Conservation (phyloP, 2,888 invertebrate species). For the Cyaniris semiargus region DNA sequence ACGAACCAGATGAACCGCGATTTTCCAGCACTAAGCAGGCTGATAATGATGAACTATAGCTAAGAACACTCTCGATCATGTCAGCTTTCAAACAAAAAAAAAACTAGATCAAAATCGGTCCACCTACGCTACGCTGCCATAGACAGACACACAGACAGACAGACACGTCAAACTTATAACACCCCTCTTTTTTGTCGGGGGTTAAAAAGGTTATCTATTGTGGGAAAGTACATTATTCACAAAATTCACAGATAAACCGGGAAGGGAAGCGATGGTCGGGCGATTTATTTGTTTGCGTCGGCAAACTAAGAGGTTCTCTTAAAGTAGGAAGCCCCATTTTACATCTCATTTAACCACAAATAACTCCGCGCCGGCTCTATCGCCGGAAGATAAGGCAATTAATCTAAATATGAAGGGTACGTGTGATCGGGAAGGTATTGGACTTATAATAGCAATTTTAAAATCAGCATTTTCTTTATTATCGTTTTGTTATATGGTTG, state of each 20-base stretch:
- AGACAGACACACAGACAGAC: no score
- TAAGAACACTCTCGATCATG: no score
- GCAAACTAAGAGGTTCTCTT: slow-evolving; percentile 56
- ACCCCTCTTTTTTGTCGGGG: no score
- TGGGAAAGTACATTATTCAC: slow-evolving; percentile 35
- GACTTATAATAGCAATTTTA: not conserved
- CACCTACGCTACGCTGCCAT: no score
- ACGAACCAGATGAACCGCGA: no score
- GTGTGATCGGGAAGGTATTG: slow-evolving; percentile 34
- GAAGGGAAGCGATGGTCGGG: slow-evolving; percentile 48
- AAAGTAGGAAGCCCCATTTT: slow-evolving; percentile 60
- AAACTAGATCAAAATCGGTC: no score
- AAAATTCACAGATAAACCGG: slow-evolving; percentile 39
- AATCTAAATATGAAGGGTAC: slow-evolving; percentile 34
- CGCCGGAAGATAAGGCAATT: slow-evolving; percentile 26
- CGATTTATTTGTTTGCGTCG: slow-evolving; percentile 60
- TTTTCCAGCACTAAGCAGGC: no score
- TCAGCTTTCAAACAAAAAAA: no score
- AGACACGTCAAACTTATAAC: no score
- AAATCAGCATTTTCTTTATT: not conserved
- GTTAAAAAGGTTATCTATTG: slow-evolving; percentile 31
- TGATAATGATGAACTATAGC: no score
- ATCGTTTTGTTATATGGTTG: not conserved
- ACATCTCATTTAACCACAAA: slow-evolving; percentile 60
- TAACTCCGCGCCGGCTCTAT: slow-evolving; percentile 39